Base-by-base conservation (phyloP, 2,888 invertebrate genomes). In the Baronia brevicornis region DNA sequence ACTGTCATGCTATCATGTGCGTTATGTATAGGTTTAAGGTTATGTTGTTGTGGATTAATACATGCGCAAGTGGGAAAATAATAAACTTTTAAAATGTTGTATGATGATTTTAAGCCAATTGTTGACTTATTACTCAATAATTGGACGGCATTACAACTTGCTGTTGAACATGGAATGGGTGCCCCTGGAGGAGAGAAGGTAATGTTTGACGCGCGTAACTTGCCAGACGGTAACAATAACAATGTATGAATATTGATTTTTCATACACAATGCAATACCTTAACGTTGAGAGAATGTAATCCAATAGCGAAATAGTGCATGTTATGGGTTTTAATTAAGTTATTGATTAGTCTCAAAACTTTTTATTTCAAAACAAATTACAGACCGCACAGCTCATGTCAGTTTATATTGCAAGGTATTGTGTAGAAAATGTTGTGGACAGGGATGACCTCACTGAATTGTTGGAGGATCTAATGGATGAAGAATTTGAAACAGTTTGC, bases 151-250 rank as follows among this genome's bases (percentile, higher is more conserved):
- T 61, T 92, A 13, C 88, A 88, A 48, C 65, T 91, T 13, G 91
- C 91, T 15, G 91, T 91, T 0, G 90, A 91, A 64, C 90, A 92
- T 86, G 89, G 89, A 45, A 89, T 90, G 89, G 91, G 89, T 15
- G 90, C 90, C 10, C 87, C 88, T 9, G 87, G 89, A 47, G 89
- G 90, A 22, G 88, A 87, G 73, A 86, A 90, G 73, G 91, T 90
- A 69, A 19, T 30, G 22, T 8, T 3, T 27, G 6, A 19, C 14
- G 4, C 10, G 7, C 19, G 8, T n/a, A 5, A 17, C 4, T 4
- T 21, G 7, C 22, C 7, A 7, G 5, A 21, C 22, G 5, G 6
- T 5, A 6, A 5, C 17, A 17, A 4, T 5, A 17, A 17, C 6
- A 17, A 17, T 5, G 6, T 17, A 17, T 17, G 17, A 17, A 4